Percentiles rank a stretch among this genome's conserved stretches.
Conservation (phyloP, 1,140 invertebrate genomes). For the Scaptodrosophila lebanonensis region DNA sequence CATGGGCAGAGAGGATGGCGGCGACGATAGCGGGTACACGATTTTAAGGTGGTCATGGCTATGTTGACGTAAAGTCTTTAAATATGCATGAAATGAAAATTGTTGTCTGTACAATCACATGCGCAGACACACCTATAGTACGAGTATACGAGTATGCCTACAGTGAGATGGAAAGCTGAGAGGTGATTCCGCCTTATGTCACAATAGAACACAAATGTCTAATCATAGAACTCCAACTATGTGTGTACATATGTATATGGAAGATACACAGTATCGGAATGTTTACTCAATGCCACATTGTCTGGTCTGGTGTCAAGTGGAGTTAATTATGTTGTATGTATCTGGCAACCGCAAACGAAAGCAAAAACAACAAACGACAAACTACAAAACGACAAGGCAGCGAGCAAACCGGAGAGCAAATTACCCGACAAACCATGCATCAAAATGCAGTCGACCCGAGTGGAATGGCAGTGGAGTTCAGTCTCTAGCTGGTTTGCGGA, state of each 20-base stretch:
- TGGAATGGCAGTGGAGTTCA: conserved; percentile 10
- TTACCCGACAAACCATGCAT: conserved; percentile 21
- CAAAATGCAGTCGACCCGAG: conserved; percentile 38
- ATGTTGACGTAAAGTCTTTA: conserved; percentile 61
- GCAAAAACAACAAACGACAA: too few species aligned
- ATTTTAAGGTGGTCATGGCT: conserved; percentile 55
- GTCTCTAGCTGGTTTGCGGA: conserved; percentile 9
- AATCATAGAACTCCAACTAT: conserved; percentile 43
- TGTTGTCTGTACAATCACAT: conserved; percentile 1
- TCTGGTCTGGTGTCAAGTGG: conserved; percentile 16
- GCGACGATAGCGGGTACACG: too few species aligned
- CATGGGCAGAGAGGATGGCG: too few species aligned
- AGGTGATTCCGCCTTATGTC: conserved; percentile 48
- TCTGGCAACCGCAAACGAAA: too few species aligned
- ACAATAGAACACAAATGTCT: conserved; percentile 30
- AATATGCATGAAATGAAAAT: conserved; percentile 40
- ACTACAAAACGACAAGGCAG: background rate
- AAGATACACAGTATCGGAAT: conserved; percentile 29
- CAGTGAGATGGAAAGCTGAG: conserved; percentile 9
- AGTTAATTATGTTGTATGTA: conserved; percentile 25
- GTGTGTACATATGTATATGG: background rate
- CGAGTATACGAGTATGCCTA: conserved; percentile 4
- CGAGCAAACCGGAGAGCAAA: conserved; percentile 7
- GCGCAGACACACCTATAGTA: conserved; percentile 1
- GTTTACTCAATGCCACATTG: conserved; percentile 20